phyloP scores from a whole-genome alignment of 2,113 vertebrate genomes.

The Seriola quinqueradiata region DNA sequence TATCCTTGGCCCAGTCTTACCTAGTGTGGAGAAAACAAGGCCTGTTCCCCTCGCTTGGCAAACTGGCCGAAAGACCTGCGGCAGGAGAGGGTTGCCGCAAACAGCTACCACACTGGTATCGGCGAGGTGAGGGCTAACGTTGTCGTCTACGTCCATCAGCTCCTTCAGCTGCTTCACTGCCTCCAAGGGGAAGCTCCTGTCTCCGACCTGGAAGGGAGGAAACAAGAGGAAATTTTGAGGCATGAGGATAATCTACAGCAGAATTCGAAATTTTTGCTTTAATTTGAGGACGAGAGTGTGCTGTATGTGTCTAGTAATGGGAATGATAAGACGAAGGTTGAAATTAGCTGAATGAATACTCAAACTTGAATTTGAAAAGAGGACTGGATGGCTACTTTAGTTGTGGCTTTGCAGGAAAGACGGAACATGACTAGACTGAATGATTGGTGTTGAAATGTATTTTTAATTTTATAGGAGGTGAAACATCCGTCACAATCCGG shows the following conservation, averaged over 20 bases:
- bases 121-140: background rate
- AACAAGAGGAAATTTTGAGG: background rate
- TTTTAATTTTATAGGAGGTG: background rate
- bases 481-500: background rate
- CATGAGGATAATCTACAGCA: background rate
- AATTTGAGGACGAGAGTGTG: background rate
- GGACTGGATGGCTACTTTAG: background rate
- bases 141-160: constrained; percentile 54
- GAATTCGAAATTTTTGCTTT: background rate
- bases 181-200: constrained; percentile 82
- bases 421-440: background rate
- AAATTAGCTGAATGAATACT: background rate
- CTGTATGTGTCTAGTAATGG: background rate
- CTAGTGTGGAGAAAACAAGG: constrained; percentile 74
- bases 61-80: constrained; percentile 77
- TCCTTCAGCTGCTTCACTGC: constrained; percentile 85
- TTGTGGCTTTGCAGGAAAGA: background rate
- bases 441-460: background rate
- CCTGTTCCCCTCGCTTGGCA: constrained; percentile 64
- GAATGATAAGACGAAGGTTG: background rate
- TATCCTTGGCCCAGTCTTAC: constrained; percentile 62
- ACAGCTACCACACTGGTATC: fast-evolving
- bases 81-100: constrained; percentile 77
- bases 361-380: too few species aligned
- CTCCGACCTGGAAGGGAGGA: constrained; percentile 77